A percentile compares a stretch with the other conserved stretches of the same genome.
phyloP scores from a whole-genome alignment of 2,888 invertebrate species.

The Hydraecia micacea region DNA sequence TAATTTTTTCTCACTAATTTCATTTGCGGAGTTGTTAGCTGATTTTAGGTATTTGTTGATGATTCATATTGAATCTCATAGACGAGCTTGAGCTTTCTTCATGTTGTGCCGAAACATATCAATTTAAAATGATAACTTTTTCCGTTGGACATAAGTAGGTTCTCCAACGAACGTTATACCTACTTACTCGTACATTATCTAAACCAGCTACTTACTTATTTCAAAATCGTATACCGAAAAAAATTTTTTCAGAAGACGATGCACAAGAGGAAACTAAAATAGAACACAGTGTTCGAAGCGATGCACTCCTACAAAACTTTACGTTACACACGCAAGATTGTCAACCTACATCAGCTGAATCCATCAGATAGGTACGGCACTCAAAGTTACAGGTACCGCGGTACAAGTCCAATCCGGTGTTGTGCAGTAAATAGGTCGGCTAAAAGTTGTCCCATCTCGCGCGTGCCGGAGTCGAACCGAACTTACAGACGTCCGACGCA shows the following conservation, averaged over 20 bases:
- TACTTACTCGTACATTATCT: too few relatives aligned
- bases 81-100: not conserved
- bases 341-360: slow-evolving; percentile 67
- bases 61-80: not conserved
- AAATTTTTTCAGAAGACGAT: not conserved
- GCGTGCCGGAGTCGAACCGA: slow-evolving; percentile 70
- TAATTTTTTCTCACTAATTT: slow-evolving; percentile 55
- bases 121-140: not conserved
- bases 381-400: slow-evolving; percentile 70
- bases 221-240: not conserved
- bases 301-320: slow-evolving; percentile 47
- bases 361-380: slow-evolving; percentile 70
- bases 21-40: slow-evolving; percentile 23
- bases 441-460: slow-evolving; percentile 72
- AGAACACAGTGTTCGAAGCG: slow-evolving; percentile 10
- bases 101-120: not conserved
- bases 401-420: slow-evolving; percentile 68
- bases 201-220: too few relatives aligned
- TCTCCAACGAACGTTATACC: too few relatives aligned
- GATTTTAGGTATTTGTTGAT: slow-evolving; percentile 1
- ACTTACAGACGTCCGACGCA: slow-evolving; percentile 69
- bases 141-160: not conserved
- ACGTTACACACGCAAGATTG: slow-evolving; percentile 52
- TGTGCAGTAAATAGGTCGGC: slow-evolving; percentile 76
- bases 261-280: slow-evolving; percentile 1